Evolutionary conservation across 2,888 invertebrate species (phyloP).

Genomic region (Dimorphilus gyrociliatus): DNA sequence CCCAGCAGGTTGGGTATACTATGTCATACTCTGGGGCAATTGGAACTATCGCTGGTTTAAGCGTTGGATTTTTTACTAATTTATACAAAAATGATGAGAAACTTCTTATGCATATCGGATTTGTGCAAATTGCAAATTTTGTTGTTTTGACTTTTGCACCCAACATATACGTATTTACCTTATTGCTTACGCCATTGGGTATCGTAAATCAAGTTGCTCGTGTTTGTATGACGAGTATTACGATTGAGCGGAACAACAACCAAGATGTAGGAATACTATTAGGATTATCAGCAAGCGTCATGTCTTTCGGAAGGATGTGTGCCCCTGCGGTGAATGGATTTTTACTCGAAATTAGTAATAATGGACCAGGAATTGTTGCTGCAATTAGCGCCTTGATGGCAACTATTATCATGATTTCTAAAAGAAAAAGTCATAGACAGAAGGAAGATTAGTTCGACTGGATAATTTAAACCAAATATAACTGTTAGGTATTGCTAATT

Average conservation of each 20-base stretch:
- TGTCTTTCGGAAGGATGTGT: conserved; percentile 31
- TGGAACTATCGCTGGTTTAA: conserved; percentile 24
- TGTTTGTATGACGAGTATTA: conserved; percentile 23
- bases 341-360: conserved; percentile 18
- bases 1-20: conserved; percentile 26
- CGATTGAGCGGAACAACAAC: conserved; percentile 18
- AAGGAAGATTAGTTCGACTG: too few species aligned
- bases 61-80: conserved; percentile 20
- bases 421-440: too few species aligned
- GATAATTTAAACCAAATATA: too few species aligned
- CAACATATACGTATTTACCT: conserved; percentile 15
- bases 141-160: conserved; percentile 15
- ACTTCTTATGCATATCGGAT: conserved; percentile 17
- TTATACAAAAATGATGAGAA: conserved; percentile 17
- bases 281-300: conserved; percentile 32
- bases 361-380: conserved; percentile 28
- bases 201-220: conserved; percentile 24
- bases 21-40: conserved; percentile 28
- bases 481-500: too few species aligned
- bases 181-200: conserved; percentile 22
- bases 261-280: conserved; percentile 25
- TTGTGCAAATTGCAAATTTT: conserved; percentile 15
- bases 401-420: too few species aligned
- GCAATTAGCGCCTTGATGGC: too few species aligned
- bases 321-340: conserved; percentile 31